Evolutionary conservation across 2,888 invertebrate genomes (phyloP), one percentile per base, ranked within the genome.

Genomic region (Rotaria socialis): DNA sequence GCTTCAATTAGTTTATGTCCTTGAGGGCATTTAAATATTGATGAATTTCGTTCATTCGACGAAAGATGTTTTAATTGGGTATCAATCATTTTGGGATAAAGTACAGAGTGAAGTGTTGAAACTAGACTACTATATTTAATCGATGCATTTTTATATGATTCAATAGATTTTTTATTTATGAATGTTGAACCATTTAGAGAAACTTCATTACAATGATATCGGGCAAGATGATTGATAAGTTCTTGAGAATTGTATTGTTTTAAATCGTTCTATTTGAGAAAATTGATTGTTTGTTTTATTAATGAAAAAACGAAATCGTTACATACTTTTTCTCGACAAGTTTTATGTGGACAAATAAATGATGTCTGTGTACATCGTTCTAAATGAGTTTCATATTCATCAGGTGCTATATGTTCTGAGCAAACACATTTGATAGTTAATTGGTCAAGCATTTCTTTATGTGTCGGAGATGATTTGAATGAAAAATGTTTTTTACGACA

Each of bases 201-300:
- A 35, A 67, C 67, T 67, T 67, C 67, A 67, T 67, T 35, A 67
- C 67, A 67, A 67, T 67, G 67, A 67, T 67, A 14, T 27, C 67
- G 67, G 19, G 35, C 67, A 6, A 67, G 19, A 67, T 67, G 67
- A 67, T 14, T 67, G 19, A 67, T 14, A 16, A 67, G 67, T 67
- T 67, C 19, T 67, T 67, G 67, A 35, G 67, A 67, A 67, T 41
- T 67, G 19, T 67, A 67, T 67, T 35, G 19, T 19, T 35, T 67
- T 67, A 67, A 35, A 67, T 35, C 35, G 19, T 67, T 67, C 67
- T 67, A 67, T 35, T 67, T 27, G 6, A 14, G n/a, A 67, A 67
- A 35, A 11, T 19, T 0, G 2, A 10, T 27, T 16, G 35, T 67
- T 35, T 19, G 0, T 14, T 67, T 24, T 56, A 10, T 56, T 0